These are phyloP conservation scores for Nicator chloris DNA, from an alignment of 2,113 vertebrate species.

Conservation along the genomic window DNA sequence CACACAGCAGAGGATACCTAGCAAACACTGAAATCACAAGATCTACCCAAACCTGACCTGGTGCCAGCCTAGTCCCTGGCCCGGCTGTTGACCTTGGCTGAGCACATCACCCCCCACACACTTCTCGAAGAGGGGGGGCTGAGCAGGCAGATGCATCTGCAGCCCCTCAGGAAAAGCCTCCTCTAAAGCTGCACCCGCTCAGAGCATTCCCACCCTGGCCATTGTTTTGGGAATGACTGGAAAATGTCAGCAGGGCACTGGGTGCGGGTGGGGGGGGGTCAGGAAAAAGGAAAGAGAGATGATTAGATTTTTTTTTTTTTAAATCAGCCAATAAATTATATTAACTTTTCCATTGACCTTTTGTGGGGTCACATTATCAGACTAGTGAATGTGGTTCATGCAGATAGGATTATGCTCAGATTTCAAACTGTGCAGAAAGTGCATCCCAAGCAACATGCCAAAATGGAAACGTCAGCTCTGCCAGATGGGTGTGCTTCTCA, in stretches of 20 bases:
- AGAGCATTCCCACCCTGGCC: constrained; percentile 33
- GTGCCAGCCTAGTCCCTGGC: neutral
- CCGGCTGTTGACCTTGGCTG: neutral
- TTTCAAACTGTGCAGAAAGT: constrained; percentile 40
- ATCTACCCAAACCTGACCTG: neutral
- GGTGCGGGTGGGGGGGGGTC: constrained; percentile 42
- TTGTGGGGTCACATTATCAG: constrained; percentile 25
- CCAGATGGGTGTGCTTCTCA: neutral
- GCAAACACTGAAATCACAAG: neutral
- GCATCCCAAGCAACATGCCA: constrained; percentile 41
- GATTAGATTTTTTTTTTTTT: constrained; percentile 54
- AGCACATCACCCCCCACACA: neutral
- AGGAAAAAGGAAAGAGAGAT: constrained; percentile 63
- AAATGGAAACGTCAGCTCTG: neutral
- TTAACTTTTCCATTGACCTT: constrained; percentile 63
- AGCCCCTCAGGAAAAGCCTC: constrained; percentile 11
- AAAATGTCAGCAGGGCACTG: constrained; percentile 59
- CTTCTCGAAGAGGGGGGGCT: rapidly evolving
- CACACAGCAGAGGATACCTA: neutral
- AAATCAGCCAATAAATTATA: constrained; percentile 57
- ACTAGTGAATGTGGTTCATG: constrained; percentile 37
- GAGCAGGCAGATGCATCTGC: neutral
- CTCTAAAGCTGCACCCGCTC: neutral
- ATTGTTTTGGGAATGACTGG: constrained; percentile 58
- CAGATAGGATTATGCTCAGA: constrained; percentile 38